Conservation (phyloP, 2,797 vertebrate species). For the Sebastes nivosus region DNA sequence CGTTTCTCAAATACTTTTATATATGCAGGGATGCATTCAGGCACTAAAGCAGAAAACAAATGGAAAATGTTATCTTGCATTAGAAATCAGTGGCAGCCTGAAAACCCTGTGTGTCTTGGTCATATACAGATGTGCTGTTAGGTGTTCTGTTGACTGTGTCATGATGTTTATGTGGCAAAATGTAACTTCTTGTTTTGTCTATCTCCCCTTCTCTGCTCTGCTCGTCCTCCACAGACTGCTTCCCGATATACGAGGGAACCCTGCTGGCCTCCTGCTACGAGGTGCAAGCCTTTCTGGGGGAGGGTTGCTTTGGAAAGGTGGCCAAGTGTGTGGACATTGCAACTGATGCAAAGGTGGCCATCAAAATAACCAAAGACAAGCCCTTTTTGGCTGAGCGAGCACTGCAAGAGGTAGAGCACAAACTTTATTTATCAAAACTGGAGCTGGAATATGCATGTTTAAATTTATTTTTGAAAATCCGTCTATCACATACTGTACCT, state of each 20-base stretch:
- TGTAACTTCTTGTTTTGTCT: background rate
- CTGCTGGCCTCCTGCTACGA: background rate
- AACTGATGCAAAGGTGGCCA: background rate
- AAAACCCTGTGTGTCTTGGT: background rate
- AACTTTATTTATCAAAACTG: background rate
- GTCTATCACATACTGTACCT: background rate
- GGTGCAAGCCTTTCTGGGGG: background rate
- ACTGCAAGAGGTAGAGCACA: background rate
- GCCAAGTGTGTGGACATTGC: background rate
- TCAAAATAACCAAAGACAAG: background rate
- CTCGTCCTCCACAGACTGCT: background rate
- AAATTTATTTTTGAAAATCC: background rate
- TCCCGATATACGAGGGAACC: background rate
- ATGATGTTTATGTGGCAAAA: background rate
- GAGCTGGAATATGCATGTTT: background rate
- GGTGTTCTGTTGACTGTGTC: too few species aligned
- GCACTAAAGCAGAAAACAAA: background rate
- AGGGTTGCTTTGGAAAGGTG: background rate
- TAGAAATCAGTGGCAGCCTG: background rate
- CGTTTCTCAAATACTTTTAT: background rate
- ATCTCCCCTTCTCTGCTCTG: background rate
- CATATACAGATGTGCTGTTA: background rate
- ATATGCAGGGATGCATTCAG: background rate
- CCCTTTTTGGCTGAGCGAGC: background rate
- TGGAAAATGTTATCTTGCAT: background rate